Base-by-base conservation (phyloP, 2,797 vertebrate species). In the Betta splendens region DNA sequence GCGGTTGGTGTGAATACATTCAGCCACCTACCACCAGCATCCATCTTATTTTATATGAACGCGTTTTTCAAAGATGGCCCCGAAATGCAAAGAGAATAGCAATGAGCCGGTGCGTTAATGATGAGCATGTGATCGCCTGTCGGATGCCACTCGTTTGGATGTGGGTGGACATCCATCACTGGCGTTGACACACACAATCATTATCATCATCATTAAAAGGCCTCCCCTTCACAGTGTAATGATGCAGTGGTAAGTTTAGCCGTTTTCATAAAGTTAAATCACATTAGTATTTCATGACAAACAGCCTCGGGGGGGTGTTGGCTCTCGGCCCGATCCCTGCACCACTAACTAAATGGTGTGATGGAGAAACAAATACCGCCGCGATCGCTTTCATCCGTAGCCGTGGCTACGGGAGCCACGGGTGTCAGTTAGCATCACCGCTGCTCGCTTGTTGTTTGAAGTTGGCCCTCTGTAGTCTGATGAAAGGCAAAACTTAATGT, bases 121-220 rank as follows among this genome's bases (percentile, higher is more conserved):
- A 74, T 58, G 79, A 69, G 37, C 21, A 2, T 60, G 40, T 47
- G 40, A 62, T 52, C 50, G 58, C 75, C 62, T 69, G 46, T 33
- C 66, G 56, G 53, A 76, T 15, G 60, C 76, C 68, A 81, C 64
- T 62, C 77, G 75, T 79, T 68, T 54, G 23, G 38, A 42, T 53
- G 72, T 54, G 55, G 38, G 61, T 44, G 44, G 69, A 69, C 56
- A 72, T 69, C 61, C 42, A 67, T 79, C 62, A 80, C 17, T 8
- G 43, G 42, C 37, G 55, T 20, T 64, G 74, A 67, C 47, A 32
- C 38, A 54, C 32, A 68, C 32, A 69, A 53, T 64, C 59, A 72
- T 69, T 65, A 54, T 53, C 53, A 68, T 69, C 52, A 28, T 28
- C 26, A 28, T 28, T 28, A 28, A 54, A 48, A 50, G n/a, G 17